Evolutionary conservation across 2,888 invertebrate species (phyloP), one percentile per base, ranked within the genome.

Genomic region (Agriopis marginaria): DNA sequence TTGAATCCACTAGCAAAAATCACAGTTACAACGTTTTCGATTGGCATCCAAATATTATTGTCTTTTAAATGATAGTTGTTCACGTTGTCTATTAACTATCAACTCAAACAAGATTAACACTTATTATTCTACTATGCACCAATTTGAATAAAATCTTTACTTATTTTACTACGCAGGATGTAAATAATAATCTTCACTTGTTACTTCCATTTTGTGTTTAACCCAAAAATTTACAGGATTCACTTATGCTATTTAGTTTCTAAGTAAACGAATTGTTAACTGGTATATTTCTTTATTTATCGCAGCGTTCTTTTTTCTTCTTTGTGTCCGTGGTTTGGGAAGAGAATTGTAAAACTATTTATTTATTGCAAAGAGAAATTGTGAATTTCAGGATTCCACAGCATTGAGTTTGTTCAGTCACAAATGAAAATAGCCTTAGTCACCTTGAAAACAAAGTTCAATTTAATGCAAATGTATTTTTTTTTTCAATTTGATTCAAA

Each of bases 401-500:
- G 40, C 9, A 12, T 40, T 23, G 10, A 51, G 32, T 5, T 3
- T 3, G 3, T 39, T 39, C 14, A 40, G 55, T 42, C 55, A 42
- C 54, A 40, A n/a, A 40, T 14, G 40, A 55, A 55, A 55, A 7
- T 8, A 17, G 9, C 14, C 44, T 14, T 42, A 17, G 7, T 7
- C 1, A 10, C 14, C 14, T 14, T 10, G 42, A 56, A 39, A 42
- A 42, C 6, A 56, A 42, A 42, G 55, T 42, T 42, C 55, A 56
- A 56, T 17, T 44, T 56, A 17, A 42, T 42, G 32, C 55, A 42
- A 42, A 42, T 10, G 3, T 14, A 42, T 56, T 11, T 42, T 42
- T n/a, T 56, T 11, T 42, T 42, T n/a, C 10, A 0, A 6, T 54
- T 42, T 42, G 42, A 8, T 45, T 12, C 55, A 72, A 73, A 71